Conservation (phyloP, 2,888 invertebrate species). For the Endotricha flammealis region DNA sequence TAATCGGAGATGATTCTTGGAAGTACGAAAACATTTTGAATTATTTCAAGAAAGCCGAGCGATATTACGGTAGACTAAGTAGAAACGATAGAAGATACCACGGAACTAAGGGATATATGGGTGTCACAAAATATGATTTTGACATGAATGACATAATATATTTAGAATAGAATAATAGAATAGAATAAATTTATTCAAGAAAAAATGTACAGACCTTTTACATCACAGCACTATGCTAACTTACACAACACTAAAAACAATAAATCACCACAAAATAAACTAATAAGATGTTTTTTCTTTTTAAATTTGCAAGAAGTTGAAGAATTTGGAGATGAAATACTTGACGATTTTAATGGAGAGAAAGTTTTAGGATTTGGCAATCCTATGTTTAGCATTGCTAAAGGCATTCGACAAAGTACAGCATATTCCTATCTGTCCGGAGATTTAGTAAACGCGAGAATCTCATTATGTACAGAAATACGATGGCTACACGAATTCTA, state of each 20-base stretch:
- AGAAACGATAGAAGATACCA: conserved; percentile 13
- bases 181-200: too few species aligned
- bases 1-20: conserved; percentile 27
- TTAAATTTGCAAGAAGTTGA: conserved; percentile 41
- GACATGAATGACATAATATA: conserved; percentile 23
- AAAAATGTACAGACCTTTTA: too few species aligned
- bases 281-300: too few species aligned
- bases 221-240: too few species aligned
- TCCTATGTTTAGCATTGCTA: conserved; percentile 51
- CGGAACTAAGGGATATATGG: conserved; percentile 25
- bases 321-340: conserved; percentile 46
- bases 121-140: conserved; percentile 19
- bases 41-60: conserved; percentile 34
- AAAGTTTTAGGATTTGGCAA: conserved; percentile 56
- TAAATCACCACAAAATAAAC: too few species aligned
- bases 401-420: conserved; percentile 43
- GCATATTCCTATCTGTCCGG: conserved; percentile 32
- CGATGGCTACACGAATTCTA: conserved; percentile 25
- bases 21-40: conserved; percentile 26
- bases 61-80: conserved; percentile 15
- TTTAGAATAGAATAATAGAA: conserved; percentile 45
- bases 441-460: conserved; percentile 51
- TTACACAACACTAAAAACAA: too few species aligned
- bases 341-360: conserved; percentile 47
- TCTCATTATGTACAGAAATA: conserved; percentile 55